These are phyloP conservation scores for Melanotaenia nigrans DNA, from an alignment of 2,797 vertebrate species.

Conservation along the genomic window DNA sequence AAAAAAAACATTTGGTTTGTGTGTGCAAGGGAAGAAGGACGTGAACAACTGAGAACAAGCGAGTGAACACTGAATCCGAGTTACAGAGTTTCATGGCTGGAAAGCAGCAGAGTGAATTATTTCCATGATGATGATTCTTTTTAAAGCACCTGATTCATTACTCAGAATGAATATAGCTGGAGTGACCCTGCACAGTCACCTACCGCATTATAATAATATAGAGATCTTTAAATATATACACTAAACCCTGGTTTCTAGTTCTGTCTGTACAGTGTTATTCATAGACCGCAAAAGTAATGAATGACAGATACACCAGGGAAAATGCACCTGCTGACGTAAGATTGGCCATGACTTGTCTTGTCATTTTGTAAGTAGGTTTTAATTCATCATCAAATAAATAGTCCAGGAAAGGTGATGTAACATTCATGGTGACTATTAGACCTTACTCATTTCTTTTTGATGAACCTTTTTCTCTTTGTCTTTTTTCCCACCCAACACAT, in stretches of 20 bases:
- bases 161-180: slow-evolving; percentile 55
- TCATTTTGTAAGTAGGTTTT: slow-evolving; percentile 44
- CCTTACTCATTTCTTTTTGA: slow-evolving; percentile 13
- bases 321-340: slow-evolving; percentile 24
- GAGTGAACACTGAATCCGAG: slow-evolving; percentile 23
- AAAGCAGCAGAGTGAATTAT: slow-evolving; percentile 57
- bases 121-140: slow-evolving; percentile 58
- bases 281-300: slow-evolving; percentile 55
- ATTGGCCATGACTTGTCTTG: slow-evolving; percentile 23
- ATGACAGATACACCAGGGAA: slow-evolving; percentile 35
- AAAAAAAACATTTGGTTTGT: slow-evolving; percentile 29
- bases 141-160: slow-evolving; percentile 43
- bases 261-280: slow-evolving; percentile 55
- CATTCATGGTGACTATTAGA: slow-evolving; percentile 11
- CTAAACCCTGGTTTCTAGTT: slow-evolving; percentile 59
- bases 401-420: slow-evolving; percentile 9
- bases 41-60: slow-evolving; percentile 27
- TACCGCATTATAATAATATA: slow-evolving; percentile 57
- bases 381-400: slow-evolving; percentile 28
- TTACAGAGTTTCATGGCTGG: slow-evolving; percentile 42
- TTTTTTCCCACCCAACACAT: background rate
- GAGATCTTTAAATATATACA: slow-evolving; percentile 64
- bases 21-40: slow-evolving; percentile 16
- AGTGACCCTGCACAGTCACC: slow-evolving; percentile 39
- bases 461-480: background rate